Evolutionary conservation across 2,888 invertebrate species (phyloP), one percentile per base, ranked within the genome.

Genomic region (Cheilosia pagana): DNA sequence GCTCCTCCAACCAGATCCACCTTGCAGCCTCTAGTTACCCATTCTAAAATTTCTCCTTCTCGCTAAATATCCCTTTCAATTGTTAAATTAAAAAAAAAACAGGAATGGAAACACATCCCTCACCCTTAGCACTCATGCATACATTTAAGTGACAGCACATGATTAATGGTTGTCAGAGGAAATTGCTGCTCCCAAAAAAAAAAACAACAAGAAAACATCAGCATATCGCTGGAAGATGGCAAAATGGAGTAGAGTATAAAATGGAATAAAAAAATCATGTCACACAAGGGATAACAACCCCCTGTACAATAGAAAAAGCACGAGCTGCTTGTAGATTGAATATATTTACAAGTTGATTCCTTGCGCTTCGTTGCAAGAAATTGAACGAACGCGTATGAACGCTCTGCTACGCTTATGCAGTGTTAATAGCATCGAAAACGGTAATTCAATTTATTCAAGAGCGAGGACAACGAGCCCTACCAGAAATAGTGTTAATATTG

Each of bases 161-260:
- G 92, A 92, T 92, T 92, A 92, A 92, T 92, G 92, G 92, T 91
- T 92, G 92, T 92, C 92, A 92, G 90, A 91, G 90, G 87, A 88
- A 88, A 88, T 88, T 88, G 88, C 87, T 87, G 35, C 35, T 35
- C 35, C 82, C 71, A 81, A 68, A 81, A 85, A 81, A 81, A 81
- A 81, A 68, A 81, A 85, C 75, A 81, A 81, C 71, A 85, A 71
- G 81, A 76, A 78, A 85, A 71, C 85, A 81, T 70, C 75, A 83
- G 68, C 74, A 70, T 35, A 12, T 12, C 28, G 28, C 35, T 35
- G 35, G 70, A 75, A 65, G 65, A 81, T 48, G 55, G 76, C 65
- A 72, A 72, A 67, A 88, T 88, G 88, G 87, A 86, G 77, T 28
- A 87, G 87, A 87, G 86, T 52, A 68, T 21, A 76, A 65, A 35